Evolutionary conservation across 2,888 invertebrate species (phyloP).

Genomic region (Melikaiella ostensackeni): DNA sequence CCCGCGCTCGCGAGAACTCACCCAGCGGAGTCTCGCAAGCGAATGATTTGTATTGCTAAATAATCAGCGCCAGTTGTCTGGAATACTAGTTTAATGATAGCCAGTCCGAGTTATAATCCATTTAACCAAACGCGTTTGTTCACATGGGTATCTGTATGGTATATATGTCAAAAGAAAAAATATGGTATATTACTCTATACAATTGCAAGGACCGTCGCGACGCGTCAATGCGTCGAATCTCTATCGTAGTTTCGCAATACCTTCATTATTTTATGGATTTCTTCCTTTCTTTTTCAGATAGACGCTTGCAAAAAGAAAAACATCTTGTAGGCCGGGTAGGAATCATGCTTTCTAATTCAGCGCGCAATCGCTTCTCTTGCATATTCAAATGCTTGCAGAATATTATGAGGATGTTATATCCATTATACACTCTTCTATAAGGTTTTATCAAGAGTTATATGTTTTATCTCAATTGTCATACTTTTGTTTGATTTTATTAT

Average conservation of each 20-base stretch:
- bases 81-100: conserved; percentile 71
- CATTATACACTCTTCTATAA: not conserved
- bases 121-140: conserved; percentile 44
- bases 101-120: conserved; percentile 61
- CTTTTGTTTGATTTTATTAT: not conserved
- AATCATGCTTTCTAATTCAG: conserved; percentile 11
- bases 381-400: conserved; percentile 4
- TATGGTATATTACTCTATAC: not conserved
- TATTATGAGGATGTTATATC: not conserved
- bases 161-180: not conserved
- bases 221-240: not conserved
- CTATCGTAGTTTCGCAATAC: not conserved
- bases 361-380: not conserved
- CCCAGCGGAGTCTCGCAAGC: conserved; percentile 52
- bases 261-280: not conserved
- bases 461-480: not conserved
- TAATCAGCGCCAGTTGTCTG: conserved; percentile 72
- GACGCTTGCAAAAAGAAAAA: not conserved
- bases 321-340: not conserved
- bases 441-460: not conserved
- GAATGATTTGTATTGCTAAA: conserved; percentile 75
- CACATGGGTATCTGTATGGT: not conserved
- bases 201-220: not conserved
- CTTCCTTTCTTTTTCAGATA: conserved; percentile 3
- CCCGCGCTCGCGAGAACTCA: conserved; percentile 71